Evolutionary conservation across 2,888 invertebrate species (phyloP), one percentile per base, ranked within the genome.

Genomic region (Trissoscelio sp.): DNA sequence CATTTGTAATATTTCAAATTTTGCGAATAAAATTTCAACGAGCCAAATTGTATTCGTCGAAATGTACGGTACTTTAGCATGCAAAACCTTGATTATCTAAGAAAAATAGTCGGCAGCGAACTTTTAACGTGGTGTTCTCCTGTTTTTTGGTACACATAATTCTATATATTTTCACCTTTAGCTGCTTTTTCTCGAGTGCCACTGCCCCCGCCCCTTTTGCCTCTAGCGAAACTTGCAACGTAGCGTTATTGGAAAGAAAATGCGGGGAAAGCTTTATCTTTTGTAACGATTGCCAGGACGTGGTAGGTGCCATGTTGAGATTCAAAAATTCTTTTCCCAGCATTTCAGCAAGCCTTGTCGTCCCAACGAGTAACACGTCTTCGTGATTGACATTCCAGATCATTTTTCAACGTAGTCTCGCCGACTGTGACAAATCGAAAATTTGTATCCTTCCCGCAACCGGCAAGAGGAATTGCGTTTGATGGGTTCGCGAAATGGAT

Each of bases 161-260:
- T 60, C 34, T 48, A 64, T 62, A 72, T 66, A 58, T 66, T 62
- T 79, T 42, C 58, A 60, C 14, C 34, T 37, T 62, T 66, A 44
- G 44, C 5, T 28, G 64, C 53, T 22, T 77, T 51, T 77, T 53
- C 53, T 42, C 5, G 37, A 51, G 53, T 62, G 44, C 0, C 22
- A 7, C 58, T 18, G 12, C 28, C 51, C 9, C 14, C 42, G 42
- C 55, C 46, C 20, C 57, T 20, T 72, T 64, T 51, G 42, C 48
- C 39, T 28, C 24, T 31, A 20, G 24, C 31, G 24, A 78, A 78
- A 72, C 78, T 78, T 64, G 69, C 79, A 72, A 66, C 66, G 66
- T 42, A 51, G 79, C 79, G 48, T 72, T 79, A 79, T 72, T 72
- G 64, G 79, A 62, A 66, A 66, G 66, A 79, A 72, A 79, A 79